A percentile compares a stretch with the other conserved stretches of the same genome.
Conservation (phyloP, 1,140 invertebrate genomes). For the Aphaenogaster floridana region DNA sequence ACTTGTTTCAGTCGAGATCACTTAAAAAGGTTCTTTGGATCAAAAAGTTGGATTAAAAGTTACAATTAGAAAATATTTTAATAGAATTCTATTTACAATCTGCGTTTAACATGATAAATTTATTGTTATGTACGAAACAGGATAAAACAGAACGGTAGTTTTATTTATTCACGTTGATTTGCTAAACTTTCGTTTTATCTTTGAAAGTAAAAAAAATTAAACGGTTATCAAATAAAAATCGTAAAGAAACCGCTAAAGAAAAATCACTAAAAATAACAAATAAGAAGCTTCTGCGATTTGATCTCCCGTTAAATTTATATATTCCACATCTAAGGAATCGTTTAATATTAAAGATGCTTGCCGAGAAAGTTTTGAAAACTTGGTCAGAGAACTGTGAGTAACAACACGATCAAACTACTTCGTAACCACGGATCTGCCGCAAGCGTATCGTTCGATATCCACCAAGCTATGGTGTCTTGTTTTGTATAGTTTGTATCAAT, state of each 20-base stretch:
- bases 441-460: slow-evolving; percentile 19
- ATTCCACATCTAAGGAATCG: slow-evolving; percentile 2
- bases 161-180: neutral
- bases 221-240: neutral
- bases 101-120: neutral
- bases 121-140: neutral
- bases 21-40: neutral
- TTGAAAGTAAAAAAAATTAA: neutral
- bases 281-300: neutral
- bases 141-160: neutral
- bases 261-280: neutral
- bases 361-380: slow-evolving; percentile 43
- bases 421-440: slow-evolving; percentile 5
- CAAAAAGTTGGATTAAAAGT: neutral
- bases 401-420: slow-evolving; percentile 18
- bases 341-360: slow-evolving; percentile 39
- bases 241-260: neutral
- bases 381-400: slow-evolving; percentile 2
- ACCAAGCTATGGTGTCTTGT: neutral
- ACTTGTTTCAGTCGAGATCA: neutral
- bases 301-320: slow-evolving; percentile 16
- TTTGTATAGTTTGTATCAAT: slow-evolving; percentile 39
- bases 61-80: neutral
- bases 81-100: slow-evolving; percentile 1
- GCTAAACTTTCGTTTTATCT: neutral